Evolutionary conservation across 2,797 vertebrate genomes (phyloP).

Genomic region (Sorex maritimensis): DNA sequence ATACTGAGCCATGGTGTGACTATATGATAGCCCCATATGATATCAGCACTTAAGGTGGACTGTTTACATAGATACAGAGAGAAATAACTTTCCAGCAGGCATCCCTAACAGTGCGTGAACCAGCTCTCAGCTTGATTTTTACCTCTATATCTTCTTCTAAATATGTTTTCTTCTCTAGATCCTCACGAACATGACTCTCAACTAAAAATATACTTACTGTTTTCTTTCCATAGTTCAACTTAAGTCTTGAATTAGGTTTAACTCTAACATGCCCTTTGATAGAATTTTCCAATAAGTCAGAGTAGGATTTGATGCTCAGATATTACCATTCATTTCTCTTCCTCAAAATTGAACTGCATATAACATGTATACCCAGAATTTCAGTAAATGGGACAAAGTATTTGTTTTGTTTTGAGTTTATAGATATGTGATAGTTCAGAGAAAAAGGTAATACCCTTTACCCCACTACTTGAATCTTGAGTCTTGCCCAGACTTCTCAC

Average conservation of each 20-base stretch:
- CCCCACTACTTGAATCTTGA: background rate
- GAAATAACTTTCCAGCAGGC: constrained; percentile 61
- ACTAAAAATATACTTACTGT: constrained; percentile 53
- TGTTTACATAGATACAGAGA: constrained; percentile 54
- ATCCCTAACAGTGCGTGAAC: constrained; percentile 28
- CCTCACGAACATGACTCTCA: constrained; percentile 56
- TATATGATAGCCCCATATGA: constrained; percentile 43
- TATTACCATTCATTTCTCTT: background rate
- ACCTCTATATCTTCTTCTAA: constrained; percentile 60
- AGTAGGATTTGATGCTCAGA: background rate
- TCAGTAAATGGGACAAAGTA: background rate
- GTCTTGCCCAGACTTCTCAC: background rate
- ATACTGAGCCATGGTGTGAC: constrained; percentile 54
- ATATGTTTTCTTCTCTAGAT: constrained; percentile 68
- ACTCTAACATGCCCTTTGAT: constrained; percentile 54
- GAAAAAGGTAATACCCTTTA: background rate
- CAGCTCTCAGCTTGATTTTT: constrained; percentile 62
- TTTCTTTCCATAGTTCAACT: background rate
- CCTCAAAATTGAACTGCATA: constrained; percentile 12
- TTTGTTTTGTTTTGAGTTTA: constrained; percentile 39
- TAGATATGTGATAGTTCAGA: background rate
- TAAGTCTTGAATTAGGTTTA: constrained; percentile 69
- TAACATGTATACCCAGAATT: background rate
- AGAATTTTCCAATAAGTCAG: constrained; percentile 28
- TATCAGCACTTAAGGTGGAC: constrained; percentile 55